Base-by-base conservation (phyloP, 2,888 invertebrate genomes). In the Xestia xanthographa region DNA sequence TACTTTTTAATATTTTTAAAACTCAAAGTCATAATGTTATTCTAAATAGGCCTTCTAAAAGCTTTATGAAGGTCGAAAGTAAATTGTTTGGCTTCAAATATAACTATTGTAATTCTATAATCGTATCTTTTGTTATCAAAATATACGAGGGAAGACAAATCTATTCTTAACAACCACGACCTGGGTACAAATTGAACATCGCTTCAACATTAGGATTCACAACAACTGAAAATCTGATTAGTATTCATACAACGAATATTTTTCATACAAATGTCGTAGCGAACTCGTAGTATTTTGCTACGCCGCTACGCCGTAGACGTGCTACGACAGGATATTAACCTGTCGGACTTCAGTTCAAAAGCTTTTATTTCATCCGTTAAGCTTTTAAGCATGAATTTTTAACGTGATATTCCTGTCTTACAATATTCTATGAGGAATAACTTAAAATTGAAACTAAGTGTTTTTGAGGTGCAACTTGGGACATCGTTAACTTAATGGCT, bases 281-380 rank as follows among this genome's bases (percentile, higher is more conserved):
- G 69, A 77, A 78, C 81, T 85, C 88, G 86, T 87, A 88, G 87
- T 76, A 70, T 67, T 66, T 70, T 71, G 79, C 85, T 87, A 86
- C 87, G 85, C 63, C 43, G 82, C 76, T 72, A 80, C 80, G 81
- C 63, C 78, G 83, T 81, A 87, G 87, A 85, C 88, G 82, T 81
- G 87, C 88, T 87, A 85, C 87, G 86, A 86, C 86, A 87, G 86
- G 87, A 87, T 88, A 87, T 87, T 88, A 88, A 88, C 81, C 83
- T 80, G 80, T 86, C 85, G 45, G 78, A 72, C 65, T 85, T 74
- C 48, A 80, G 76, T 82, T 82, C 70, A 75, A 79, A 86, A 85
- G 77, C 82, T 83, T 83, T 82, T 82, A 83, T 85, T 87, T 84
- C 78, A 81, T 82, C 82, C 80, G 79, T 81, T 77, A 77, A 79